Evolutionary conservation across 1,140 invertebrate species (phyloP), one percentile per base, ranked within the genome.

Genomic region (Neocloeon triangulifer): DNA sequence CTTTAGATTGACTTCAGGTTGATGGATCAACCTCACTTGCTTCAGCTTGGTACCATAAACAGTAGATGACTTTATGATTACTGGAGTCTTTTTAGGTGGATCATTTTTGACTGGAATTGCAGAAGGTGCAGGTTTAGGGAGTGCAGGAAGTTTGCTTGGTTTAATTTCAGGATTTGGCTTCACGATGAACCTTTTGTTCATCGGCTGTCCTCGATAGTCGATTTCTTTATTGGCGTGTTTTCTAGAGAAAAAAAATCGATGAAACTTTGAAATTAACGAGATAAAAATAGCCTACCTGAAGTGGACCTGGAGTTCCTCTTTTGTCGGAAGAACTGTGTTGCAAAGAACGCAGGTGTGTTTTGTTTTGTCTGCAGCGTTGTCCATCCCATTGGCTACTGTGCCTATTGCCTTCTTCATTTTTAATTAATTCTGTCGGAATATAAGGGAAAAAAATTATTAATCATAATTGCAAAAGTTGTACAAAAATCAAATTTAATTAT

Each of bases 201-300:
- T 32, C 3, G 48, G 42, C 19, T 40, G 44, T 5, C 56, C 55
- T 36, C 50, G 51, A 18, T 38, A 40, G 39, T 58, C 56, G 32
- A 60, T 60, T 40, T 59, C 51, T 37, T 58, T 58, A 36, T 59
- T 60, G 5, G 56, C 59, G 47, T 61, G 58, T 47, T 57, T 58
- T 30, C 58, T 59, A 29, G n/a, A 41, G 6, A 19, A 32, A 7
- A 18, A 6, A 7, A 32, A 6, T 8, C 8, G 6, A n/a, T 10
- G 7, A 19, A 10, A 32, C 10, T 6, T 8, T 25, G 8, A 25
- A 18, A 7, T 32, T 23, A 25, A 8, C 17, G 10, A 9, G 6
- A 23, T 9, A 2, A 19, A 30, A 13, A 10, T 27, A 35, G 13
- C 28, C 30, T 47, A 59, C 57, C 58, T 54, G 37, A 61, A 61